Base-by-base conservation (phyloP, 1,140 invertebrate species). In the Bombus breviceps region DNA sequence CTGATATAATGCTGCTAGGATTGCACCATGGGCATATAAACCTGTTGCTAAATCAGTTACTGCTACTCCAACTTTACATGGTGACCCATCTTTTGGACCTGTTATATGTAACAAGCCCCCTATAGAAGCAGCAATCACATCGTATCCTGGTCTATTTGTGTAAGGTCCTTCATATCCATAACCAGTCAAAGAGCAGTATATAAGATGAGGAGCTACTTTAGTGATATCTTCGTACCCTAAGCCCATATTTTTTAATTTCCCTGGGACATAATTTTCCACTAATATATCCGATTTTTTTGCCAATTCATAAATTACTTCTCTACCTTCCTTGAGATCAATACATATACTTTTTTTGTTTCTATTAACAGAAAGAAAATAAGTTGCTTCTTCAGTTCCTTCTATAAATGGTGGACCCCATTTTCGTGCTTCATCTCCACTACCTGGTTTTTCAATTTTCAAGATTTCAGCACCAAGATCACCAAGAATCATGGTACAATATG, bases 331-430 rank as follows among this genome's bases (percentile, higher is more conserved):
- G 3, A 99, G 94, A 94, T 99, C 97, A 68, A 99, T 95, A 89
- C 98, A 98, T 72, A 99, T 95, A 93, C 98, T 99, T 93, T 98
- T 98, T 94, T 99, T 99, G 94, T 99, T 99, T 87, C 99, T 97
- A 95, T 99, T 99, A 0, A 98, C 96, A 53, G 97, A 96, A 10
- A 98, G 92, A 94, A 98, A 99, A 92, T 99, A 99, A 81, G 97
- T 97, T 39, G 97, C 97, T 91, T 99, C 97, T 34, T 95, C 93
- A 39, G 97, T 97, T 22, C 96, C 96, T 37, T 96, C 93, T 68
- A 98, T 94, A 93, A 98, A 98, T 0, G 99, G 99, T 9, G 99
- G 99, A 0, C 98, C 98, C 98, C 99, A 99, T 75, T 97, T 97
- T 68, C 99, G 95, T 1, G 98, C 97, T 90, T 99, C 99, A 95